Conservation (phyloP, 1,140 invertebrate species). For the Solenopsis invicta region DNA sequence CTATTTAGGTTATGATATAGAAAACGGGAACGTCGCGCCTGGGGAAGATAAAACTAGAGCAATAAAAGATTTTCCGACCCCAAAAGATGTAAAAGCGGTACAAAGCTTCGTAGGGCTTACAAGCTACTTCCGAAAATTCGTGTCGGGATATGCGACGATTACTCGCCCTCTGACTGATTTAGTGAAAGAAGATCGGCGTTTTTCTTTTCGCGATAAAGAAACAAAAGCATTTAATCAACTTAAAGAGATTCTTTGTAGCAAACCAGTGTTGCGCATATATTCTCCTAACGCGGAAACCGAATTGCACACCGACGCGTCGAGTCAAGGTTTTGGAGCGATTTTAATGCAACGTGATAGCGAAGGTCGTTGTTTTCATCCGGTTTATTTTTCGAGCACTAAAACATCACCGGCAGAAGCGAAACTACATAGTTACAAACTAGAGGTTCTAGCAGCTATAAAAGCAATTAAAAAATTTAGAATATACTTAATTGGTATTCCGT, state of each 20-base stretch:
- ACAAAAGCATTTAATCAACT: too few species aligned
- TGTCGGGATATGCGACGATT: background rate
- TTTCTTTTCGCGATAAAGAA: too few species aligned
- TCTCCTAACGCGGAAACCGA: too few species aligned
- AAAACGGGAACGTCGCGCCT: background rate
- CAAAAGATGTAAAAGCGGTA: background rate
- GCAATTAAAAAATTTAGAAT: background rate
- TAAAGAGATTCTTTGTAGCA: too few species aligned
- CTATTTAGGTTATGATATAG: background rate
- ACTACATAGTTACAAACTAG: background rate
- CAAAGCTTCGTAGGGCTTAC: constrained; percentile 21
- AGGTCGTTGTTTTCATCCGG: background rate
- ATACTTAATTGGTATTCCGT: background rate
- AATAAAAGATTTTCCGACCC: background rate
- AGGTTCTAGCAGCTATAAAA: background rate
- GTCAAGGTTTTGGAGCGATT: too few species aligned
- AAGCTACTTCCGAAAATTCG: background rate
- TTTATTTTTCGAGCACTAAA: background rate
- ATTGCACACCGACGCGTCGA: too few species aligned
- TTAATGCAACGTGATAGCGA: background rate
- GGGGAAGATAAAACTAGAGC: background rate
- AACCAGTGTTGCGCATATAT: too few species aligned
- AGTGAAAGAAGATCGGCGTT: background rate
- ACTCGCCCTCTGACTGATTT: background rate
- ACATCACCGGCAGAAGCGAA: background rate